phyloP scores from a whole-genome alignment of 2,113 vertebrate species.

The Tetraodon nigroviridis region DNA sequence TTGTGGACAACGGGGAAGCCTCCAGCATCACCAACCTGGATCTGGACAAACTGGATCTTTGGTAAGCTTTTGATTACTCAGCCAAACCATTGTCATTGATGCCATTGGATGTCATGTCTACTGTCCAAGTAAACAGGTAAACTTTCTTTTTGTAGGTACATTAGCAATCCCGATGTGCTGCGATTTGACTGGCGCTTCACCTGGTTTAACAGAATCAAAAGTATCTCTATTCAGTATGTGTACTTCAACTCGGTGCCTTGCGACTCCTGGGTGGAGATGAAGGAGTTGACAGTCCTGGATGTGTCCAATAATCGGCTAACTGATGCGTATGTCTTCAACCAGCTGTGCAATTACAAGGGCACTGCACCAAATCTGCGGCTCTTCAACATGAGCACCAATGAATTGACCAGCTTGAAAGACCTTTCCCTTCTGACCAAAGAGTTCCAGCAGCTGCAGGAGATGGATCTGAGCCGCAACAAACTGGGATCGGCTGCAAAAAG shows the following conservation, averaged over 20 bases:
- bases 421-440: slow-evolving; percentile 61
- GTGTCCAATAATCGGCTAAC: slow-evolving; percentile 73
- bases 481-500: slow-evolving; percentile 52
- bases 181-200: slow-evolving; percentile 84
- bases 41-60: slow-evolving; percentile 71
- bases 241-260: slow-evolving; percentile 83
- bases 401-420: slow-evolving; percentile 62
- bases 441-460: slow-evolving; percentile 65
- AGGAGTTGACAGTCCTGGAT: slow-evolving; percentile 59
- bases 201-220: slow-evolving; percentile 74
- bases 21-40: slow-evolving; percentile 59
- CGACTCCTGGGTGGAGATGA: slow-evolving; percentile 76
- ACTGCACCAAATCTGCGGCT: slow-evolving; percentile 62
- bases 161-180: slow-evolving; percentile 83
- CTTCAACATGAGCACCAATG: slow-evolving; percentile 70
- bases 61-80: slow-evolving; percentile 46
- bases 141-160: slow-evolving; percentile 65
- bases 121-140: too few species aligned
- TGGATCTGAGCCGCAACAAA: slow-evolving; percentile 76
- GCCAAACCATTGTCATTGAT: too few species aligned
- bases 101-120: too few species aligned
- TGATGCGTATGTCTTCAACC: slow-evolving; percentile 69
- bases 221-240: slow-evolving; percentile 72
- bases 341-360: slow-evolving; percentile 62
- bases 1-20: slow-evolving; percentile 36